Conservation (phyloP, 2,888 invertebrate species). For the Diarsia rubi region DNA sequence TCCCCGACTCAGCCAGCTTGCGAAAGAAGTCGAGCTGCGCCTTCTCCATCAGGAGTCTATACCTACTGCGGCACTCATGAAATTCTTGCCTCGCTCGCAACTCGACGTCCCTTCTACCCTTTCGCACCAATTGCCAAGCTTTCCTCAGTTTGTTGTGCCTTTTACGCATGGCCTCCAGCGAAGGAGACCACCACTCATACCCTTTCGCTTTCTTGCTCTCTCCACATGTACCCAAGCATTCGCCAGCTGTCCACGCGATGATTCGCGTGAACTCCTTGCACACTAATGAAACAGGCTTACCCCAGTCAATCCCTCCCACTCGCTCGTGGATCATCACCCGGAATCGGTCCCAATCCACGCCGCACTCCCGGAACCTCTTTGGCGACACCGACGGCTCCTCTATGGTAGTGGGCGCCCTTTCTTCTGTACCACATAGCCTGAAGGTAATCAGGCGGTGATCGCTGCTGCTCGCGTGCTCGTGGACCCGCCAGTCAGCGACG, state of each 20-base stretch:
- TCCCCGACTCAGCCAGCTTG: background rate
- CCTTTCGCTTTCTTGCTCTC: slow-evolving; percentile 8
- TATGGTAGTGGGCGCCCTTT: background rate
- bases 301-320: slow-evolving; percentile 1
- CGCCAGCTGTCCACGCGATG: background rate
- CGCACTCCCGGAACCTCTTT: slow-evolving; percentile 24
- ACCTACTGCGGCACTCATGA: background rate
- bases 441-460: slow-evolving; percentile 58
- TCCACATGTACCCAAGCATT: background rate
- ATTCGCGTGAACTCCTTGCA: slow-evolving; percentile 33
- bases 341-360: slow-evolving; percentile 17
- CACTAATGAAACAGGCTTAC: background rate
- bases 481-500: slow-evolving; percentile 51
- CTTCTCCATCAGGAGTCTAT: slow-evolving; percentile 28
- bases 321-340: too few species aligned
- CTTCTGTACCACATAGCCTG: background rate
- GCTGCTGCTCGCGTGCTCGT: slow-evolving; percentile 38
- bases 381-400: slow-evolving; percentile 12
- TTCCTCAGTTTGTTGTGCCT: slow-evolving; percentile 7
- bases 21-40: slow-evolving; percentile 23
- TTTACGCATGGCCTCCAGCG: slow-evolving; percentile 17
- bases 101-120: background rate
- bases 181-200: slow-evolving; percentile 45
- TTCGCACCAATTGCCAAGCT: slow-evolving; percentile 3
- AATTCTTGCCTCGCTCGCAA: background rate